Base-by-base conservation (phyloP, 2,888 invertebrate genomes). In the Philopedon plagiatum region DNA sequence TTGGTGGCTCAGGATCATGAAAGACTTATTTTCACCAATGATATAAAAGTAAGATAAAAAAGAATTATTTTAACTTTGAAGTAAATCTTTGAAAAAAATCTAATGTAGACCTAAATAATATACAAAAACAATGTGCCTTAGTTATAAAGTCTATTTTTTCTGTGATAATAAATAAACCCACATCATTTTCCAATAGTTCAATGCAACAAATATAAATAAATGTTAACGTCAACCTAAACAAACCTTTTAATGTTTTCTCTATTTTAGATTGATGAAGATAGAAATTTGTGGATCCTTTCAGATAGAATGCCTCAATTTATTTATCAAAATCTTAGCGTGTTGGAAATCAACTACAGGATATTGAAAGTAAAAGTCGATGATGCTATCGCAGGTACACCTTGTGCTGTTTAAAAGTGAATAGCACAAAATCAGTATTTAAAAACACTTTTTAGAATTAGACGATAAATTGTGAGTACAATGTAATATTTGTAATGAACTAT, bases 241-340 rank as follows among this genome's bases (percentile, higher is more conserved):
- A 60, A 3, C 13, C 19, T 5, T 39, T n/a, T 3, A 34, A 15
- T 29, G n/a, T 26, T 13, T 29, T 56, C 2, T 34, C 11, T 19
- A 9, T 18, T 79, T 83, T 82, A 91, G 91, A 86, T 91, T 60
- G 91, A 91, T 77, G 81, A 83, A 21, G 89, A 90, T 11, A 90
- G 90, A 51, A 87, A 89, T 46, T 78, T 94, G 8, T 95, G 94
- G 94, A 88, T 94, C 11, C 87, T 95, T 1, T 92, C 93, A 0
- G 94, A 95, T 83, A 90, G 89, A 77, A 90, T 94, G 88, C 93
- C 94, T 0, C 87, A 88, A 7, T 94, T 93, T 83, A 85, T 94
- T 57, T 90, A 91, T 83, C 87, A 87, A 76, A 86, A 86, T 7
- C 84, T 94, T 62, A 90, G 93, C 81, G 87, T 90, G 21, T 88